Evolutionary conservation across 2,797 vertebrate genomes (phyloP), one percentile per base, ranked within the genome.

Genomic region (Rhinogobio ventralis): DNA sequence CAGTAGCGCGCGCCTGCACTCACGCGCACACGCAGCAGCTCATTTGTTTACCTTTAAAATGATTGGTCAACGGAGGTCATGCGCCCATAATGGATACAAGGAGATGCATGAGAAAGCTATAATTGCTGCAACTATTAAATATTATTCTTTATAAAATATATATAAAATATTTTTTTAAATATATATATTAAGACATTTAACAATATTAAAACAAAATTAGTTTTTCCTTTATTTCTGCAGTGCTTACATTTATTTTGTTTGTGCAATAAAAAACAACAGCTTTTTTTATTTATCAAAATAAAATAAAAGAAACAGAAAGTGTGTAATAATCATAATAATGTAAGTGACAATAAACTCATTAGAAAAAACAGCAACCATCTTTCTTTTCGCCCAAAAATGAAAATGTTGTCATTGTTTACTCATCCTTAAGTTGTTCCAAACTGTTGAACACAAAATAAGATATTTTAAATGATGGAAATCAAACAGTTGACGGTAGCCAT

Each of bases 11-110:
- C 23, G 66, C 49, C 10, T 8, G 23, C 13, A 20, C 14, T 64
- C 60, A 8, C 20, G 87, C 84, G 9, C 86, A 86, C 86, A 0
- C 75, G 42, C 11, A 4, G 20, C 81, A 10, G 57, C 64, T 79
- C 78, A 77, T 79, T 78, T 95, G 93, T 95, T 95, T 94, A 92
- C 71, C 73, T 96, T 95, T 89, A 79, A 96, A 95, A 68, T 90
- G 91, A 96, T 95, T 96, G 94, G 94, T 89, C 90, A 67, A 20
- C 3, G 49, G 62, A 36, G 74, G 64, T 49, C 71, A 83, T 71
- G 83, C 55, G 68, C 2, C 1, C 7, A 71, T 14, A 75, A 36
- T 19, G 33, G 28, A 69, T 53, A 15, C 64, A 81, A 51, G 51
- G 5, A 66, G 25, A 67, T 5, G 9, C 4, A 71, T 23, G 69